Percentiles rank a stretch among this genome's conserved stretches.
These are phyloP conservation scores for Mesoclemmys tuberculata DNA, from an alignment of 2,113 vertebrate genomes.

Conservation along the genomic window DNA sequence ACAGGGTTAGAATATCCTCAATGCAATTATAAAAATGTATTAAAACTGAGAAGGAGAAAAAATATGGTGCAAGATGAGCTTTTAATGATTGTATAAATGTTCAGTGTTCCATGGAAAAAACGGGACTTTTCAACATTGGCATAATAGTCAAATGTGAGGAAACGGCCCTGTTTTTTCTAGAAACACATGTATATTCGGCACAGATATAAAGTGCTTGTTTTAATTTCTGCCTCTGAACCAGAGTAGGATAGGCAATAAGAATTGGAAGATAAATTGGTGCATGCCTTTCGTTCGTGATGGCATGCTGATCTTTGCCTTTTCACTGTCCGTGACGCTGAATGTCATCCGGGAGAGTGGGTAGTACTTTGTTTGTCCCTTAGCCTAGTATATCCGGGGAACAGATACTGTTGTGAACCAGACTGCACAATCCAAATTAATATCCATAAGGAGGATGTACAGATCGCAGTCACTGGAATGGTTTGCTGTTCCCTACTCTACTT, in stretches of 20 bases:
- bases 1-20: conserved; percentile 85
- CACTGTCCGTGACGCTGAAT: not conserved
- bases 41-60: conserved; percentile 83
- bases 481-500: not conserved
- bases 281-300: not conserved
- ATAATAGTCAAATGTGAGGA: conserved; percentile 15
- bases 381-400: not conserved
- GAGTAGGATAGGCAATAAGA: not conserved
- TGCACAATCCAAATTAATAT: not conserved
- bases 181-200: not conserved
- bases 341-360: not conserved
- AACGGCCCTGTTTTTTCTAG: not conserved
- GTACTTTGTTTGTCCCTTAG: not conserved
- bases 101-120: conserved; percentile 77
- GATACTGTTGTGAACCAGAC: not conserved
- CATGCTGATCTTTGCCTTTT: not conserved
- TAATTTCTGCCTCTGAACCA: not conserved
- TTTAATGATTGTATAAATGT: conserved; percentile 85
- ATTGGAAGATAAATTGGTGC: not conserved
- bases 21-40: conserved; percentile 87
- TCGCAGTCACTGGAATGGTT: not conserved
- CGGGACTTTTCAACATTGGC: conserved; percentile 6
- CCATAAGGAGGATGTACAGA: not conserved
- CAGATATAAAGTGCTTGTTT: not conserved
- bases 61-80: conserved; percentile 80